Base-by-base conservation (phyloP, 2,113 vertebrate genomes). In the Rynchops niger region DNA sequence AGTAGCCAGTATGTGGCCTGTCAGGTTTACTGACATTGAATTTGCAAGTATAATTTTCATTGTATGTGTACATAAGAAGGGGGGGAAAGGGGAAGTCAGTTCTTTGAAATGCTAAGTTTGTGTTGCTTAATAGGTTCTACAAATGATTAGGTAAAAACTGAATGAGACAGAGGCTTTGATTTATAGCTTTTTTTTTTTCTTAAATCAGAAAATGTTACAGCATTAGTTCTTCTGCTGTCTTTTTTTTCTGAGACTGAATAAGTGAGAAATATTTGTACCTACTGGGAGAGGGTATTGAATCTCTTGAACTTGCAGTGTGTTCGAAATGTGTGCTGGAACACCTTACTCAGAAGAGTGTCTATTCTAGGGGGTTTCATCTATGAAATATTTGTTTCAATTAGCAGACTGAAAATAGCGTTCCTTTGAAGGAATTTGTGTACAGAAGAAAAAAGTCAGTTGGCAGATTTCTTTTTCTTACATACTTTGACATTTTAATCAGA, bases 1-100 rank as follows among this genome's bases (percentile, higher is more conserved):
- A 66, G 40, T 72, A 86, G 49, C 40, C 61, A 82, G 11, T 72
- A 85, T 82, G 56, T 36, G 70, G 70, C 56, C 49, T 79, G 63
- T 95, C 78, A 89, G 58, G 53, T 89, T 95, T 79, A 42, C 61
- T 94, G 81, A 42, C 38, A 2, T 69, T 90, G 11, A 89, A 79
- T 94, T 97, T 95, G 94, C 80, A 95, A 97, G 53, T 91, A 76
- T 90, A 89, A 92, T 90, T 95, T 88, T 71, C 81, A 83, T 95
- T 90, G 30, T 83, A 13, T 59, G 20, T 90, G 67, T 32, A 52
- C 25, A 8, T 53, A 42, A 34, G 11, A 65, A 36, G 23, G 6
- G 34, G 30, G 63, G 42, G 59, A n/a, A 34, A n/a, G 40, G 15
- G 42, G 53, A 36, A 80, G 40, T 47, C 38, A 63, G 12, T 23